A percentile compares a stretch with the other conserved stretches of the same genome.
Conservation (phyloP, 1,140 invertebrate species). For the Holotrichia oblita region DNA sequence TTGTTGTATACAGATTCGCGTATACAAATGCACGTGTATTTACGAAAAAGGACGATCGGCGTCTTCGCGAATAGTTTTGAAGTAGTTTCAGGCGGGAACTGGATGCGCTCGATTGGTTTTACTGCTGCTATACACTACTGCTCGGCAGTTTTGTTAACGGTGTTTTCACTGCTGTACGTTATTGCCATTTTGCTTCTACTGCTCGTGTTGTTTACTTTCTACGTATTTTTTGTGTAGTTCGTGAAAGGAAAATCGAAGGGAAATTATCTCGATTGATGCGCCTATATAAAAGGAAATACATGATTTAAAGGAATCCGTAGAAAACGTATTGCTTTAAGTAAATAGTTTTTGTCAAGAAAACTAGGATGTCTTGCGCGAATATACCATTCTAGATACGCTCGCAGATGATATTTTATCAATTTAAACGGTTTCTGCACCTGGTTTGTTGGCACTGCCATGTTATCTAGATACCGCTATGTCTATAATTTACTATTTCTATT, state of each 20-base stretch:
- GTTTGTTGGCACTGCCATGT: too few species aligned
- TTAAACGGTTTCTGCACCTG: too few species aligned
- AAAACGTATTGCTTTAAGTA: background rate
- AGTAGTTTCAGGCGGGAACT: constrained; percentile 34
- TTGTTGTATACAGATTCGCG: background rate
- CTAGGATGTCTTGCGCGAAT: too few species aligned
- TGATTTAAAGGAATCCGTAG: background rate
- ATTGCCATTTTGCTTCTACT: background rate
- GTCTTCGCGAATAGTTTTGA: constrained; percentile 15
- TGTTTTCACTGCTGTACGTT: constrained; percentile 24
- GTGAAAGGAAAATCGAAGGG: background rate
- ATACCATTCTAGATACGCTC: too few species aligned
- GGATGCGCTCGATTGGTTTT: constrained; percentile 32
- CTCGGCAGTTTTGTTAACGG: constrained; percentile 14
- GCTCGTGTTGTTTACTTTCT: background rate
- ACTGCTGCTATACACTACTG: background rate
- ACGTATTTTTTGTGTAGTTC: background rate
- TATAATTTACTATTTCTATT: too few species aligned
- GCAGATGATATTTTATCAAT: too few species aligned
- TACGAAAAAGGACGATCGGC: background rate
- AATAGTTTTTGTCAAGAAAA: too few species aligned
- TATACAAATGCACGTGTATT: background rate
- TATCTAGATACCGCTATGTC: too few species aligned
- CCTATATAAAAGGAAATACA: background rate
- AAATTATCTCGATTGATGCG: background rate